Percentiles rank a stretch among this genome's conserved stretches.
These are phyloP conservation scores for Hydra vulgaris DNA, from an alignment of 30 jellyfish, hydroid and myxozoan genomes.

Conservation along the genomic window DNA sequence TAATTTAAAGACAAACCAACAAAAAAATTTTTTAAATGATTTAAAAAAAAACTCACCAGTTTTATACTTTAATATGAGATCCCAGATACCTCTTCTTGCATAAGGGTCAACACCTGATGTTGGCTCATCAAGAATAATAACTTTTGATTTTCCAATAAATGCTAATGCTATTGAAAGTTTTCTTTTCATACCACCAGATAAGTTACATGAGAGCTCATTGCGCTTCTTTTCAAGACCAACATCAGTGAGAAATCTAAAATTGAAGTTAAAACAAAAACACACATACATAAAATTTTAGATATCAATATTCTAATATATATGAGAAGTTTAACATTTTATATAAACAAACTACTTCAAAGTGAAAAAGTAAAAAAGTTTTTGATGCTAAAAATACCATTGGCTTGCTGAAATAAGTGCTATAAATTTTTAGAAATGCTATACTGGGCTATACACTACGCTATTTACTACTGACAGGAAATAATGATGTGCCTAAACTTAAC, in stretches of 20 bases:
- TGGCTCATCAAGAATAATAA: constrained; percentile 76
- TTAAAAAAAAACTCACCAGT: constrained; percentile 28
- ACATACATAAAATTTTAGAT: too few species aligned
- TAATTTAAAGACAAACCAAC: background rate
- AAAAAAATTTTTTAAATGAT: background rate
- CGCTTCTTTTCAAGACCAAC: constrained; percentile 81
- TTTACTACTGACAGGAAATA: too few species aligned
- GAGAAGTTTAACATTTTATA: too few species aligned
- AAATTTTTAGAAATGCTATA: too few species aligned
- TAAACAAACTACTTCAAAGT: too few species aligned
- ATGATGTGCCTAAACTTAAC: too few species aligned
- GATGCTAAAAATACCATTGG: too few species aligned
- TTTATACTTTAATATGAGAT: constrained; percentile 57
- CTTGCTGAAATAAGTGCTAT: too few species aligned
- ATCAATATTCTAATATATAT: too few species aligned
- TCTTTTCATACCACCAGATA: constrained; percentile 98
- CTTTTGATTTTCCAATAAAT: constrained; percentile 69
- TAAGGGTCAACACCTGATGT: constrained; percentile 96
- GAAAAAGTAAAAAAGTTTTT: too few species aligned
- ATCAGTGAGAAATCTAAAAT: constrained; percentile 51
- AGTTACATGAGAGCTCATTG: constrained; percentile 39
- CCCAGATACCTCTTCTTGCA: constrained; percentile 92
- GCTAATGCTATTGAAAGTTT: constrained; percentile 90
- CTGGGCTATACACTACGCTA: too few species aligned
- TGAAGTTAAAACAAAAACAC: too few species aligned